Base-by-base conservation (phyloP, 2,797 vertebrate species). In the Molossus molossus region DNA sequence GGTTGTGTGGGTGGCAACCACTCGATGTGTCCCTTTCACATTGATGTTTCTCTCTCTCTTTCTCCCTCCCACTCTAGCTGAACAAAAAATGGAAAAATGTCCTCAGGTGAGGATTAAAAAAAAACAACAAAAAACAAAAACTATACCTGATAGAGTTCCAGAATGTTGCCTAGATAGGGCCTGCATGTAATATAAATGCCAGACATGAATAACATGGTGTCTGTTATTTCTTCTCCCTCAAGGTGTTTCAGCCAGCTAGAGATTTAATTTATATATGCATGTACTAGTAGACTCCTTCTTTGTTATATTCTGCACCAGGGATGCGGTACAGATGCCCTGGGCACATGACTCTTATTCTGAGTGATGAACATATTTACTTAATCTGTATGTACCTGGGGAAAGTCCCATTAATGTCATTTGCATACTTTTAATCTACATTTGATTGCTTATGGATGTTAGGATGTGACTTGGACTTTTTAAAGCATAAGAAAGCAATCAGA, bases 381-480 rank as follows among this genome's bases (percentile, higher is more conserved):
- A 86, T 94, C 33, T 86, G 18, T 57, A 15, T n/a, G 27, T 94
- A 69, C 64, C 65, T 91, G 40, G 65, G 67, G 20, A 72, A 93
- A 76, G 11, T 92, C 94, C 65, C 90, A 23, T 91, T 93, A 94
- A 72, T 91, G 40, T 86, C 9, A 3, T 37, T 64, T 48, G 64
- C 77, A 57, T 72, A 58, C 29, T 76, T 90, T 80, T 72, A 93
- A 94, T 80, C 73, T 86, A 48, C n/a, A 37, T 85, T 79, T 94
- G 82, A 90, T 92, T 97, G 58, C 40, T 80, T 77, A n/a, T 84
- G 50, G 86, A 79, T 92, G n/a, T 92, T 87, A 84, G 76, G 27
- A 92, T 89, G 83, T 67, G 55, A 94, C 62, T 86, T 88, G 90
- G 75, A 92, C 79, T 82, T 90, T 79, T 93, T 73, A 96, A 90